Conservation (phyloP, 2,113 vertebrate species). For the Athene noctua region DNA sequence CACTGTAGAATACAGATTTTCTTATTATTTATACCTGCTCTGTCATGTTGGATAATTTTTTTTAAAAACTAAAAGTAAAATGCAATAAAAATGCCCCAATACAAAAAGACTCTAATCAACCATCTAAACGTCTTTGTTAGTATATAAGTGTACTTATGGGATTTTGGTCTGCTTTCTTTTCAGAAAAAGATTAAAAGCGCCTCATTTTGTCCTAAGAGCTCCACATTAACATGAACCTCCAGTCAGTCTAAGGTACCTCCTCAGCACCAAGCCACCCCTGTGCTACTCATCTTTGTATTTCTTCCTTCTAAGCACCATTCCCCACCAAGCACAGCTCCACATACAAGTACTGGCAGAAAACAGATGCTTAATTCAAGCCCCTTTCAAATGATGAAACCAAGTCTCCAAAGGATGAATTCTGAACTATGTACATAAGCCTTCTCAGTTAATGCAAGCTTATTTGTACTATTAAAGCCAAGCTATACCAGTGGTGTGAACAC, state of each 20-base stretch:
- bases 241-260: neutral
- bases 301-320: neutral
- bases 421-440: neutral
- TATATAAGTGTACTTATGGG: neutral
- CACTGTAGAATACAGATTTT: neutral
- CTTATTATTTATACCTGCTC: neutral
- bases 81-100: neutral
- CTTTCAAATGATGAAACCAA: neutral
- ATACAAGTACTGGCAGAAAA: neutral
- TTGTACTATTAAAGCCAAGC: neutral
- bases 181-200: neutral
- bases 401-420: neutral
- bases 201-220: neutral
- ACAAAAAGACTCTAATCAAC: neutral
- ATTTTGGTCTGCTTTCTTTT: constrained; percentile 23
- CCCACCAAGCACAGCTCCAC: neutral
- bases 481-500: neutral
- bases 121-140: neutral
- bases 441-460: neutral
- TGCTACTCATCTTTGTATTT: neutral
- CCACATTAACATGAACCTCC: neutral
- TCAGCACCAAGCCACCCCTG: neutral
- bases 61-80: constrained; percentile 22
- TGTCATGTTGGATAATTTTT: neutral
- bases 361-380: neutral